These are phyloP conservation scores for Acronicta alni DNA, from an alignment of 2,888 invertebrate genomes.

Conservation along the genomic window DNA sequence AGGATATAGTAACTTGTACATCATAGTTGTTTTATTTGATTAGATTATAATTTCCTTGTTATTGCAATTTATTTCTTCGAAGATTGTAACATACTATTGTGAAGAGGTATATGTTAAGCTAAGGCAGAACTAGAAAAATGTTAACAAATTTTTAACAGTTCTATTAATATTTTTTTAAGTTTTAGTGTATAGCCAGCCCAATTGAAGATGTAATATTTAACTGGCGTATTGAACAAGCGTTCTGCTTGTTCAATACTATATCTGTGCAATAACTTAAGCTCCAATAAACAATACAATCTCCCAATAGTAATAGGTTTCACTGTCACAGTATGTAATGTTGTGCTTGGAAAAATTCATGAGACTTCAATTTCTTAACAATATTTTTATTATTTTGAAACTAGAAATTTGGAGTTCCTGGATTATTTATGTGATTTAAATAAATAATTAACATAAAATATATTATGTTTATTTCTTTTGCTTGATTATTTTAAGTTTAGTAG, in stretches of 20 bases:
- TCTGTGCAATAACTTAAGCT: too few relatives aligned
- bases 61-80: constrained; percentile 27
- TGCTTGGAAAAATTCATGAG: neutral
- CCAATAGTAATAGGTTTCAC: too few relatives aligned
- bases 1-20: constrained; percentile 6
- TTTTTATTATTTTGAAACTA: neutral
- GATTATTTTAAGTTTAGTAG: too few relatives aligned
- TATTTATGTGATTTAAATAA: neutral
- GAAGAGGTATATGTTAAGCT: neutral
- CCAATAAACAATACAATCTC: too few relatives aligned
- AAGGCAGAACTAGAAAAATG: too few relatives aligned
- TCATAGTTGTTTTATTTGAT: constrained; percentile 18
- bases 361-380: neutral
- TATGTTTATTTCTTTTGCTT: neutral
- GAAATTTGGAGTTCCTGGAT: neutral
- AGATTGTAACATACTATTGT: constrained; percentile 3
- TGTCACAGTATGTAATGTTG: too few relatives aligned
- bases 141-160: too few relatives aligned
- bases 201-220: too few relatives aligned
- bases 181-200: too few relatives aligned
- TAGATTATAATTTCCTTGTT: constrained; percentile 28
- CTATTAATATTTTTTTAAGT: too few relatives aligned
- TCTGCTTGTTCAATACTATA: too few relatives aligned
- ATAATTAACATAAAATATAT: neutral
- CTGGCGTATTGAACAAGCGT: too few relatives aligned